Conservation (phyloP, 64 coral and sea anemone species). For the Stichodactyla mertensii region DNA sequence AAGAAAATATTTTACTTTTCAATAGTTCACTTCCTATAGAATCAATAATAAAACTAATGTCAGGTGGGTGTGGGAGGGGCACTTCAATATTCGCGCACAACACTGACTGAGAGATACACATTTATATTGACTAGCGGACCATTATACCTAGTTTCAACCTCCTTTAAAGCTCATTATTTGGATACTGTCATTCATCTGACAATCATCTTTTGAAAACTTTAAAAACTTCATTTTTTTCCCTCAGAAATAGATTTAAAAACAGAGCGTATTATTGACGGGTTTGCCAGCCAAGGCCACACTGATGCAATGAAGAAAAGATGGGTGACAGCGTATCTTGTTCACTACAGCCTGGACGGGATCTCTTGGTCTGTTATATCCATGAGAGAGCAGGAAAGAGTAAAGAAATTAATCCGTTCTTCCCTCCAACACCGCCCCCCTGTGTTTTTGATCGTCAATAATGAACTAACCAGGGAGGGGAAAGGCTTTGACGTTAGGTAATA, state of each 20-base stretch:
- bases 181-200: too few species aligned
- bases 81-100: too few species aligned
- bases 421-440: not conserved
- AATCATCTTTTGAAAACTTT: not conserved
- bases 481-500: not conserved
- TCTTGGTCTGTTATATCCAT: conserved; percentile 73
- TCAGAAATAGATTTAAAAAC: conserved; percentile 66
- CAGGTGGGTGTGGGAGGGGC: too few species aligned
- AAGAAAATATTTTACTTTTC: too few species aligned
- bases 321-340: conserved; percentile 72
- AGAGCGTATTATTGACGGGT: conserved; percentile 76
- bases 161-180: too few species aligned
- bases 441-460: not conserved
- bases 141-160: too few species aligned
- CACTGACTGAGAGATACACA: too few species aligned
- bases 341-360: conserved; percentile 66
- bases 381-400: conserved; percentile 41
- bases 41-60: too few species aligned
- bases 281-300: conserved; percentile 72
- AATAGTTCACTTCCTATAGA: too few species aligned
- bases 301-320: conserved; percentile 12
- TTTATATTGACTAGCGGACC: too few species aligned
- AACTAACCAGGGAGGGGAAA: not conserved
- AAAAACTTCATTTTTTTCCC: not conserved
- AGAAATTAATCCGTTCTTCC: too few species aligned